Conservation (phyloP, 2,113 vertebrate species). For the Ondatra zibethicus region DNA sequence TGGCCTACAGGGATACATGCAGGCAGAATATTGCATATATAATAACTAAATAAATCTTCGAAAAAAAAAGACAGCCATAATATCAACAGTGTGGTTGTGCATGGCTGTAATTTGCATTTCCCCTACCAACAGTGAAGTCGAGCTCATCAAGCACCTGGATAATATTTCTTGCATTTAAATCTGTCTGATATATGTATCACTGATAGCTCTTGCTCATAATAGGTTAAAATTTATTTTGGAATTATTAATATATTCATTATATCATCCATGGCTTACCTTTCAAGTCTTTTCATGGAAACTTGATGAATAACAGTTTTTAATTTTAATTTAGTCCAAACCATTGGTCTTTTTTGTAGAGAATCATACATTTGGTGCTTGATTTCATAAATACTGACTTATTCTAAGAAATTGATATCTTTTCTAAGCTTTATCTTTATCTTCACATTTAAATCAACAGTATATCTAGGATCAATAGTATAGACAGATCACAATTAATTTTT, state of each 20-base stretch:
- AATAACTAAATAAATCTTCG: too few species aligned
- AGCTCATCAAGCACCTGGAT: not conserved
- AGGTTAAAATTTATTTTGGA: not conserved
- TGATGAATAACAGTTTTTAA: not conserved
- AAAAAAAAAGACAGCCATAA: not conserved
- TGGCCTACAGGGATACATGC: too few species aligned
- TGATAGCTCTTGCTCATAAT: not conserved
- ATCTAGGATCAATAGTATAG: not conserved
- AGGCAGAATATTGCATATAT: too few species aligned
- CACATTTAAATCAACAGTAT: not conserved
- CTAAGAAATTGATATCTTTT: not conserved
- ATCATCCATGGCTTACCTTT: not conserved
- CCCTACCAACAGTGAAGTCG: not conserved
- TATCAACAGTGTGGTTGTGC: not conserved
- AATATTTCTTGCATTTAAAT: not conserved
- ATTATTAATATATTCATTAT: not conserved
- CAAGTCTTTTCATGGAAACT: not conserved
- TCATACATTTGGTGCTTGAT: not conserved
- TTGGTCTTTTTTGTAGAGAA: not conserved
- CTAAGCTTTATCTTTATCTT: not conserved
- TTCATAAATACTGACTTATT: not conserved
- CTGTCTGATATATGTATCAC: not conserved
- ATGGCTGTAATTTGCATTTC: not conserved
- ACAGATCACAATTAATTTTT: not conserved
- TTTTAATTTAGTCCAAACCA: not conserved